Conservation (phyloP, 1,140 invertebrate genomes). For the Drosophila nannoptera region DNA sequence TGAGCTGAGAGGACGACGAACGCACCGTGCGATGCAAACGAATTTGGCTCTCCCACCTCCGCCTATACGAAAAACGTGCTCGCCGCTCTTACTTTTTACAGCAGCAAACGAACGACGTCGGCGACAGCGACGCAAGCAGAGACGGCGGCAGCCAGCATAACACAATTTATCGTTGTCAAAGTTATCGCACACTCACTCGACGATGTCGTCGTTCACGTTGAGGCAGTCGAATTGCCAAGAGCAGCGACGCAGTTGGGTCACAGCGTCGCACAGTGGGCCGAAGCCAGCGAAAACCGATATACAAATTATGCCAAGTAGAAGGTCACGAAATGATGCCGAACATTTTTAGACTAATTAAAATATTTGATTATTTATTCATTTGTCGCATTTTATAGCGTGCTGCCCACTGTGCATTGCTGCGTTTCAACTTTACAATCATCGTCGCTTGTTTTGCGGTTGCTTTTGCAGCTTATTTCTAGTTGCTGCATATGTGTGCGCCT, state of each 20-base stretch:
- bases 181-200: conserved; percentile 37
- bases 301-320: neutral
- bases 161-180: conserved; percentile 62
- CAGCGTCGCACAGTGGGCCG: conserved; percentile 22
- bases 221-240: conserved; percentile 26
- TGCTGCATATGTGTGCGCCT: conserved; percentile 17
- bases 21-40: conserved; percentile 40
- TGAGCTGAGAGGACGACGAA: conserved; percentile 14
- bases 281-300: neutral
- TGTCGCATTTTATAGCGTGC: neutral
- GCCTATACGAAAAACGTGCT: conserved; percentile 6
- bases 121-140: conserved; percentile 9
- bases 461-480: conserved; percentile 47
- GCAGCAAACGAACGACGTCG: conserved; percentile 16
- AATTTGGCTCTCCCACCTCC: conserved; percentile 32
- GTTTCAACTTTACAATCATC: conserved; percentile 34
- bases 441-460: conserved; percentile 42
- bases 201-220: conserved; percentile 27
- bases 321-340: too few relatives aligned
- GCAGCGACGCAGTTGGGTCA: conserved; percentile 14
- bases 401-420: conserved; percentile 34
- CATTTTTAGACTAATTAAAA: neutral
- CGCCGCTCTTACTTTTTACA: conserved; percentile 6
- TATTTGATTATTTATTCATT: neutral
- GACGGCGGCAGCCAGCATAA: conserved; percentile 34